phyloP scores from a whole-genome alignment of 2,113 vertebrate species.

The Pedetes capensis region DNA sequence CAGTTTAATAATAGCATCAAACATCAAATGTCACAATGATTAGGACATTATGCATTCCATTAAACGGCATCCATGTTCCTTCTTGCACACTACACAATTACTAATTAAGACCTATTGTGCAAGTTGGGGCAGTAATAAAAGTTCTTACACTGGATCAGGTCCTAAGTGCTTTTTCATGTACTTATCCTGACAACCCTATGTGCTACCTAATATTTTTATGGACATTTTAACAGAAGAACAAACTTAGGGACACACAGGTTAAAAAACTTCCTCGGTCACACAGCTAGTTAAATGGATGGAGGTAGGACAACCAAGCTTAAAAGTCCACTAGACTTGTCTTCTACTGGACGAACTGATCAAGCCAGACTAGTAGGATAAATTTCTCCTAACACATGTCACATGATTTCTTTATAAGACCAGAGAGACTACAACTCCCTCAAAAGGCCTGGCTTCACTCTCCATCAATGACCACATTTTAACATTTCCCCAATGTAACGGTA shows the following conservation, averaged over 20 bases:
- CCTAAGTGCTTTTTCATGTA: not conserved
- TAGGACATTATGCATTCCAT: not conserved
- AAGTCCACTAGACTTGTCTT: not conserved
- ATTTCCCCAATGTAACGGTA: not conserved
- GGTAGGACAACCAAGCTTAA: not conserved
- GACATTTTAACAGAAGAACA: not conserved
- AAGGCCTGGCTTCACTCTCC: not conserved
- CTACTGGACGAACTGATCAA: not conserved
- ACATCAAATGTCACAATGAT: constrained; percentile 56
- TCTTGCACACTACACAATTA: not conserved
- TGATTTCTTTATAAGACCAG: not conserved
- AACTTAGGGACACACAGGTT: not conserved
- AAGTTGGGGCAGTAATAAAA: constrained; percentile 8
- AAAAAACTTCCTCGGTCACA: not conserved
- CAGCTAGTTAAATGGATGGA: not conserved
- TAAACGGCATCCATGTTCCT: constrained; percentile 16
- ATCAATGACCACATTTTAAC: constrained; percentile 2
- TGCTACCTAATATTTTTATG: not conserved
- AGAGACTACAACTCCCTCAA: not conserved
- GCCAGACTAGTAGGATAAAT: not conserved
- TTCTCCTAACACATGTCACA: not conserved
- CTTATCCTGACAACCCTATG: not conserved
- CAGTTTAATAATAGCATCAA: constrained; percentile 67
- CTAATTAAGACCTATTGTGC: constrained; percentile 47
- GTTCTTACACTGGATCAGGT: not conserved